phyloP scores from a whole-genome alignment of 1,140 invertebrate species.

The Sesamia nonagrioides region DNA sequence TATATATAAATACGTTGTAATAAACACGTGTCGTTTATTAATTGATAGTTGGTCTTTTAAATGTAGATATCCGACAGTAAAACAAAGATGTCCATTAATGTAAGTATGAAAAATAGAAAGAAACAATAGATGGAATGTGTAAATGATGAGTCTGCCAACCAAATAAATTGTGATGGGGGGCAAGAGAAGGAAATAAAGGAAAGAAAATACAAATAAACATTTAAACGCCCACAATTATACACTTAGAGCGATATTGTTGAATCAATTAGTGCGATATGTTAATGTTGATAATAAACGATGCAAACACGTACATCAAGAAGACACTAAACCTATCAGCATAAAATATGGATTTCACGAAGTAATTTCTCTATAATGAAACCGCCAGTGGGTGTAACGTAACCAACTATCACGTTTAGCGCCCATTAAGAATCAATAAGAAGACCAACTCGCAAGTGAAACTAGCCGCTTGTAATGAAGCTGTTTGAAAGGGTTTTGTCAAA shows the following conservation, averaged over 20 bases:
- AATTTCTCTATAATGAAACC: slow-evolving; percentile 26
- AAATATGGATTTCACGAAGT: slow-evolving; percentile 36
- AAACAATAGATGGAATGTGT: too few relatives aligned
- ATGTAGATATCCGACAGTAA: background rate
- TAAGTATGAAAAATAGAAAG: too few relatives aligned
- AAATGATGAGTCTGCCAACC: too few relatives aligned
- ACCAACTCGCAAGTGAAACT: slow-evolving; percentile 43
- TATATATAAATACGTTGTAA: too few relatives aligned
- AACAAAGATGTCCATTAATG: background rate
- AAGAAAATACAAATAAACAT: background rate
- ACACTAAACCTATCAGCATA: slow-evolving; percentile 40
- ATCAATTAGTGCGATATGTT: slow-evolving; percentile 2
- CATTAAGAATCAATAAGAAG: slow-evolving; percentile 53
- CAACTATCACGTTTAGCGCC: slow-evolving; percentile 43
- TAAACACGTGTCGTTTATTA: slow-evolving; percentile 18
- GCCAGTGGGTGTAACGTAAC: slow-evolving; percentile 31
- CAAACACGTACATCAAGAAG: slow-evolving; percentile 24
- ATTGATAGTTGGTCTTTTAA: background rate
- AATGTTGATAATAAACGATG: slow-evolving; percentile 19
- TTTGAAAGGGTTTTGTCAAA: slow-evolving; percentile 55
- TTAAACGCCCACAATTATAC: background rate
- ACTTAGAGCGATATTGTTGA: background rate
- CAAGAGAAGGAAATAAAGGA: too few relatives aligned
- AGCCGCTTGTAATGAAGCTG: slow-evolving; percentile 51
- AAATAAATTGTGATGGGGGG: too few relatives aligned